Conservation (phyloP, 1,140 invertebrate genomes). For the Bombus sibiricus region DNA sequence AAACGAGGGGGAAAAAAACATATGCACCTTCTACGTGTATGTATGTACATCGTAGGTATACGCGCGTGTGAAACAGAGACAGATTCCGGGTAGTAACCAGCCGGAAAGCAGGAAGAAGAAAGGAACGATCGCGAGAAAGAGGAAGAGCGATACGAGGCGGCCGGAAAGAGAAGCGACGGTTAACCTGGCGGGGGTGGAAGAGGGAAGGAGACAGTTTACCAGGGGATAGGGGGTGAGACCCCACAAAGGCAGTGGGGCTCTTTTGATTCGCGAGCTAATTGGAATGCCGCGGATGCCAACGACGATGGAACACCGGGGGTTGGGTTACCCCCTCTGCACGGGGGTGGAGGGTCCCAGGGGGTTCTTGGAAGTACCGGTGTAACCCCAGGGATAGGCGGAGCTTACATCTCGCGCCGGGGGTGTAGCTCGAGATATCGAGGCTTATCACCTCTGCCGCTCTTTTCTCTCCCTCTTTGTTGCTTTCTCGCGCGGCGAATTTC, state of each 20-base stretch:
- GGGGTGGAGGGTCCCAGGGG: slow-evolving; percentile 61
- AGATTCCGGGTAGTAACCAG: slow-evolving; percentile 24
- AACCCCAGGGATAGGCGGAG: slow-evolving; percentile 76
- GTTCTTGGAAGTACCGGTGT: slow-evolving; percentile 74
- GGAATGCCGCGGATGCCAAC: slow-evolving; percentile 82
- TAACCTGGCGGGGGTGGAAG: slow-evolving; percentile 27
- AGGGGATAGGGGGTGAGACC: slow-evolving; percentile 73
- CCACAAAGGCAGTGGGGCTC: slow-evolving; percentile 82
- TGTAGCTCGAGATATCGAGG: slow-evolving; percentile 72
- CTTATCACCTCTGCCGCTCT: slow-evolving; percentile 62
- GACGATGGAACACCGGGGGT: slow-evolving; percentile 76
- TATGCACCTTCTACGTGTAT: not conserved
- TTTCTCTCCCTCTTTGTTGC: slow-evolving; percentile 26
- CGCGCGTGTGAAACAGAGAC: not conserved
- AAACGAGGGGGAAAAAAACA: not conserved
- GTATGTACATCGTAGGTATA: too few species aligned
- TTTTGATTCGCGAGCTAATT: slow-evolving; percentile 83
- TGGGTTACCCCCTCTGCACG: slow-evolving; percentile 66
- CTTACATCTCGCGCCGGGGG: slow-evolving; percentile 72
- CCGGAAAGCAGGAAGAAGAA: slow-evolving; percentile 8
- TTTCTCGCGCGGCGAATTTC: slow-evolving; percentile 7
- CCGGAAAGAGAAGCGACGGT: slow-evolving; percentile 46
- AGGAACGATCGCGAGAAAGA: slow-evolving; percentile 1
- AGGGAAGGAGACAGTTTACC: slow-evolving; percentile 68
- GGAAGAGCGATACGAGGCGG: not conserved